A percentile compares a stretch with the other conserved stretches of the same genome.
Evolutionary conservation across 2,113 vertebrate species (phyloP).

Genomic region (Triplophysa tibetana): DNA sequence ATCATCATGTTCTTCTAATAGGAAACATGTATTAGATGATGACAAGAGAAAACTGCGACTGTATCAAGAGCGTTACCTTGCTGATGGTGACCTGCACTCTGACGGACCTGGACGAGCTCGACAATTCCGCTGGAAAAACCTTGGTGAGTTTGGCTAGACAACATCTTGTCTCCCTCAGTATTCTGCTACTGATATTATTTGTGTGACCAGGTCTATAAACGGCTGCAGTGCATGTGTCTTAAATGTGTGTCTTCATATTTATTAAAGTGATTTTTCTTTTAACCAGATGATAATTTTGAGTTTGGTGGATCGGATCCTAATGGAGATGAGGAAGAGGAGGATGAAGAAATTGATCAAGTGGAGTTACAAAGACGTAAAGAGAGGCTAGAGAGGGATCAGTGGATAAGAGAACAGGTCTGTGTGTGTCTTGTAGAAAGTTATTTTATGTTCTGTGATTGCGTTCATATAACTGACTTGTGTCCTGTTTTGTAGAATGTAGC

Average conservation of each 20-base stretch:
- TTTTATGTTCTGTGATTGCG: slow-evolving; percentile 1
- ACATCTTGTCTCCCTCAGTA: background rate
- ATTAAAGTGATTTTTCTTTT: background rate
- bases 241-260: background rate
- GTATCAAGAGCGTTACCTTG: slow-evolving; percentile 91
- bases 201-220: background rate
- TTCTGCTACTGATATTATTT: background rate
- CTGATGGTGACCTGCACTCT: slow-evolving; percentile 91
- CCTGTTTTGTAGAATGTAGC: slow-evolving; percentile 73
- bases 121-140: slow-evolving; percentile 93
- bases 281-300: slow-evolving; percentile 66
- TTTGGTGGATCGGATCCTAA: slow-evolving; percentile 73
- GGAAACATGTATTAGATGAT: slow-evolving; percentile 93
- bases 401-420: slow-evolving; percentile 90
- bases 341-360: slow-evolving; percentile 81
- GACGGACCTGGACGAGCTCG: slow-evolving; percentile 91
- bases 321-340: slow-evolving; percentile 77
- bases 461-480: background rate
- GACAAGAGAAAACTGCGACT: slow-evolving; percentile 88
- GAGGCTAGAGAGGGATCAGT: slow-evolving; percentile 89
- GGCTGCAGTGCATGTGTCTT: background rate
- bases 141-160: slow-evolving; percentile 72
- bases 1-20: slow-evolving; percentile 53
- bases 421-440: slow-evolving; percentile 47
- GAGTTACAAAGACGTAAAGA: slow-evolving; percentile 89